These are phyloP conservation scores for Oreotragus oreotragus DNA, from an alignment of 2,113 vertebrate species.

Conservation along the genomic window DNA sequence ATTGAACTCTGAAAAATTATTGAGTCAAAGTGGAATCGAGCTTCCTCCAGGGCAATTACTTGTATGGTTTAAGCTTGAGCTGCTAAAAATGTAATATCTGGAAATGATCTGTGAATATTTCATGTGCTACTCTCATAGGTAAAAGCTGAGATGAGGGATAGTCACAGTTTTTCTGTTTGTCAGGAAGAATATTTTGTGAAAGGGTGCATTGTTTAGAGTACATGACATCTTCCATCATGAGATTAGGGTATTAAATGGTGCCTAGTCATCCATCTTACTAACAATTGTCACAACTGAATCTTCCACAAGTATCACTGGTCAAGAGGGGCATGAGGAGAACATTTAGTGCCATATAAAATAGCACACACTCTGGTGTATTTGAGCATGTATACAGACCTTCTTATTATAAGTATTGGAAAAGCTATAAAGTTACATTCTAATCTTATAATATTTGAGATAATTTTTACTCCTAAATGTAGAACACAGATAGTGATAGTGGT, in stretches of 20 bases:
- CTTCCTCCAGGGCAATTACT: background rate
- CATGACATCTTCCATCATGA: background rate
- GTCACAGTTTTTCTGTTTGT: background rate
- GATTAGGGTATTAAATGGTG: background rate
- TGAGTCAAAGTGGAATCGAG: background rate
- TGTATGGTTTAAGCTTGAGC: background rate
- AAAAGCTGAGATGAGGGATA: background rate
- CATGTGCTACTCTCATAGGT: background rate
- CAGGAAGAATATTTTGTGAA: background rate
- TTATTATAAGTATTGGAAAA: background rate
- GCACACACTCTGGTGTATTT: background rate
- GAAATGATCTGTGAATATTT: background rate
- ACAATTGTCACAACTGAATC: background rate
- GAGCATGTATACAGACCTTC: background rate
- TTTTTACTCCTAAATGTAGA: conserved; percentile 20
- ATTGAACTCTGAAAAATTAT: conserved; percentile 12
- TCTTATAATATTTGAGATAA: background rate
- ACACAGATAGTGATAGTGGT: background rate
- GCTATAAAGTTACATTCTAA: background rate
- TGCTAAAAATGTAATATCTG: background rate
- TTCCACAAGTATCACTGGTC: background rate
- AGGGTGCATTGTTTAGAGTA: background rate
- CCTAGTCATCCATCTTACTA: background rate
- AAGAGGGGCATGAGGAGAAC: background rate
- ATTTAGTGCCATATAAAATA: background rate